Evolutionary conservation across 2,797 vertebrate species (phyloP), one percentile per base, ranked within the genome.

Genomic region (Myripristis murdjan): DNA sequence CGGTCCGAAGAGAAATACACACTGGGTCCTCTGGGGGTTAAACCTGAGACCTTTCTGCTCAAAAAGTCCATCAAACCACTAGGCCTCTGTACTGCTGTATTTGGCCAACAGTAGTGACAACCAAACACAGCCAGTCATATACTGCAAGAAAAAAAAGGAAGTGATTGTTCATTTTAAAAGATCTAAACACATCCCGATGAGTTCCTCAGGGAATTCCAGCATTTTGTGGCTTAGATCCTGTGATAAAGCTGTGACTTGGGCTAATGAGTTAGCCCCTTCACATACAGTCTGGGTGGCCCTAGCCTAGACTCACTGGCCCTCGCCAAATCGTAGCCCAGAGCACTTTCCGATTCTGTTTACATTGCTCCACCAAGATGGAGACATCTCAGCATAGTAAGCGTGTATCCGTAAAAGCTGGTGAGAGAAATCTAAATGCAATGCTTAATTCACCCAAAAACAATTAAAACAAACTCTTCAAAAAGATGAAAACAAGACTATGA

Each of bases 231-330:
- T 26, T 41, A 91, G 91, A 92, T 93, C 77, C 20, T 54, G 46
- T 61, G 91, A 93, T 92, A 91, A 90, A 81, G 57, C 75, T 49
- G 54, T 66, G 82, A 86, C 85, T 83, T 5, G 24, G 73, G 84
- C 89, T 86, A 92, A 89, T 67, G 79, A 75, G 74, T 86, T 91
- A 81, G 82, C 54, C 89, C 77, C 77, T 62, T 80, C 69, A n/a
- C 81, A n/a, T n/a, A 81, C 47, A 20, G 66, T 69, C 84, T 94
- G 92, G 92, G 93, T 94, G 94, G 93, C 77, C 92, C 51, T 16
- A 35, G 43, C 68, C 71, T n/a, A 73, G 51, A 69, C 55, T 6
- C 60, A 47, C 1, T 65, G 12, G 16, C 61, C 23, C 43, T 24
- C 62, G 58, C 39, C 60, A 35, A 46, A 37, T 28, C n/a, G 46